Evolutionary conservation across 2,797 vertebrate species (phyloP).

Genomic region (Eospalax fontanierii): DNA sequence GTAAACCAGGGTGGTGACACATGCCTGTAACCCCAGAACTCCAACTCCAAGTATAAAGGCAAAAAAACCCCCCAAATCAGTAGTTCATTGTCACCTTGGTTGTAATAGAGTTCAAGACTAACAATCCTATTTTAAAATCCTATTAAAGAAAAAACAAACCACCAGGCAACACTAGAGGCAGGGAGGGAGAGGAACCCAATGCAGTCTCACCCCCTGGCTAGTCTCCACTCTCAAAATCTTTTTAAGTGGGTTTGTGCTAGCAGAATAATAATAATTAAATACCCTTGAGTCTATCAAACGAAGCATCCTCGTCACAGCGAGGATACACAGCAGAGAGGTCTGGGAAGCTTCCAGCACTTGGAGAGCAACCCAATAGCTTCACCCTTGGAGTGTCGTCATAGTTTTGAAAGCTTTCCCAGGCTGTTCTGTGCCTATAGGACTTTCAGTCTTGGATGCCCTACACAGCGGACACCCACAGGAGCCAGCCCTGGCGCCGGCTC

Average conservation of each 20-base stretch:
- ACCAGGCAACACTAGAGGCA: too few species aligned
- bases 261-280: too few species aligned
- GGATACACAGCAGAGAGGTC: background rate
- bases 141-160: background rate
- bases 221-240: background rate
- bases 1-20: background rate
- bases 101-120: background rate
- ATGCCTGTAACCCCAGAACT: background rate
- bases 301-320: background rate
- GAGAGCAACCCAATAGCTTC: accelerated
- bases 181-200: background rate
- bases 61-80: too few species aligned
- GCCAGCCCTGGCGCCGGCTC: accelerated
- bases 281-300: too few species aligned
- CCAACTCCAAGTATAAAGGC: background rate
- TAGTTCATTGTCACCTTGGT: background rate
- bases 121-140: background rate
- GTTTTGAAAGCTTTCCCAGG: background rate
- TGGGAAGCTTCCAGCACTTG: background rate
- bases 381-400: background rate
- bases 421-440: background rate
- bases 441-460: background rate
- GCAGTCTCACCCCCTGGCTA: background rate
- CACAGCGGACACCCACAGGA: too few species aligned
- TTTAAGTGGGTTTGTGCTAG: background rate